Evolutionary conservation across 2,113 vertebrate species (phyloP).

Genomic region (Menidia beryllina): DNA sequence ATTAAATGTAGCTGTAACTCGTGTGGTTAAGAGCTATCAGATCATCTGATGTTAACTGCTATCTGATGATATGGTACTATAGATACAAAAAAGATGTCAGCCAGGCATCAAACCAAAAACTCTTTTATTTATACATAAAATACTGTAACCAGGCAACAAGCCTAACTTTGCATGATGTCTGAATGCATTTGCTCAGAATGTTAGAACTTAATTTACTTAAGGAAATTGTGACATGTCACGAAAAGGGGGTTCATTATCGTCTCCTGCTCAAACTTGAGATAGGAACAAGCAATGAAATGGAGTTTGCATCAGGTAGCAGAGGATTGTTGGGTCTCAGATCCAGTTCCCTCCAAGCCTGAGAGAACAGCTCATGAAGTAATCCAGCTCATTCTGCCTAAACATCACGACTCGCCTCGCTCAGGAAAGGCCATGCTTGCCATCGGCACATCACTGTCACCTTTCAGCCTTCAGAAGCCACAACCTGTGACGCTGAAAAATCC

Average conservation of each 20-base stretch:
- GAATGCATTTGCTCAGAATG: conserved; percentile 50
- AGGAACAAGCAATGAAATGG: conserved; percentile 26
- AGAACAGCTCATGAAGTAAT: conserved; percentile 10
- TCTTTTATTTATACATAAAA: conserved; percentile 25
- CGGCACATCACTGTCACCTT: conserved; percentile 23
- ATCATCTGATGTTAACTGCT: too few relatives aligned
- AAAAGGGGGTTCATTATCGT: conserved; percentile 58
- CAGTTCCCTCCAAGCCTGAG: conserved; percentile 19
- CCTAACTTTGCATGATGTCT: conserved; percentile 26
- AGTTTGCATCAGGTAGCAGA: conserved; percentile 34
- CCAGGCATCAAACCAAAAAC: conserved; percentile 34
- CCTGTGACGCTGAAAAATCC: background rate
- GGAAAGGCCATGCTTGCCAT: background rate
- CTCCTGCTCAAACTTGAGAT: conserved; percentile 34
- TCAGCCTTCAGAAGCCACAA: conserved; percentile 11
- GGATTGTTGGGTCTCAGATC: conserved; percentile 44
- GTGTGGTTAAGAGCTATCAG: too few relatives aligned
- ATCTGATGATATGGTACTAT: conserved; percentile 38
- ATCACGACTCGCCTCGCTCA: conserved; percentile 27
- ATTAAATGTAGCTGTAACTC: too few relatives aligned
- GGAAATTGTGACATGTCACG: conserved; percentile 55
- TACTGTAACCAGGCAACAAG: conserved; percentile 68
- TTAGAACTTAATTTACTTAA: conserved; percentile 68
- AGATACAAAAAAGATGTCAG: conserved; percentile 16
- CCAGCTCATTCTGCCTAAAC: conserved; percentile 39